Base-by-base conservation (phyloP, 2,113 vertebrate genomes). In the Peromyscus maniculatus region DNA sequence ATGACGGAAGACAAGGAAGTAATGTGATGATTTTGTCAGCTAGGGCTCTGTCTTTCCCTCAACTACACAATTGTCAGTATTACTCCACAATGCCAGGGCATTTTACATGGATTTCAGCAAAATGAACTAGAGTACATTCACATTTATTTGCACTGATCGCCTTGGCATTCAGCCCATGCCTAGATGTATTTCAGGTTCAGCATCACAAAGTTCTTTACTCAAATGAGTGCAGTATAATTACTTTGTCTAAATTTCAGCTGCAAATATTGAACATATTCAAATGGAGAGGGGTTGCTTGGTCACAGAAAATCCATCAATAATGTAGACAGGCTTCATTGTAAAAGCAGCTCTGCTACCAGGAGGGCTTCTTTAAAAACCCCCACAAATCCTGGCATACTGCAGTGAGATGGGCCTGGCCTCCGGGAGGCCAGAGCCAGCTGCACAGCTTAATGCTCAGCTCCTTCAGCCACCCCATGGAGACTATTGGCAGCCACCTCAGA, bases 351-450 rank as follows among this genome's bases (percentile, higher is more conserved):
- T 93, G 72, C 91, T 93, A 90, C 89, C n/a, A 89, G 89, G 62
- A 91, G 94, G 97, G 91, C 69, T 94, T 86, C 92, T 96, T 93
- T 93, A 57, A 79, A 94, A 96, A 96, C 72, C 16, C 57, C 78
- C 94, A 93, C 74, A 97, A 96, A 97, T 94, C 94, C 97, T 91
- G 94, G 91, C 97, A 96, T 75, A 94, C 93, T 71, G 55, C 74
- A 77, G 95, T 26, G 95, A 93, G 82, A 64, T 26, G 46, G n/a
- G 74, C 36, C 89, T 57, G 36, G 78, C 96, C 82, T 96, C 96
- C 92, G 0, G 0, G 17, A 92, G 13, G 6, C 98, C 43, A n/a
- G 1, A 67, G 79, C 57, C 97, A 94, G 77, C 93, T 79, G 2
- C 0, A 11, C 7, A 72, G 62, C 95, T 83, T 88, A 91, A 79